Evolutionary conservation across 2,888 invertebrate genomes (phyloP), one percentile per base, ranked within the genome.

Genomic region (Parochlus steinenii): DNA sequence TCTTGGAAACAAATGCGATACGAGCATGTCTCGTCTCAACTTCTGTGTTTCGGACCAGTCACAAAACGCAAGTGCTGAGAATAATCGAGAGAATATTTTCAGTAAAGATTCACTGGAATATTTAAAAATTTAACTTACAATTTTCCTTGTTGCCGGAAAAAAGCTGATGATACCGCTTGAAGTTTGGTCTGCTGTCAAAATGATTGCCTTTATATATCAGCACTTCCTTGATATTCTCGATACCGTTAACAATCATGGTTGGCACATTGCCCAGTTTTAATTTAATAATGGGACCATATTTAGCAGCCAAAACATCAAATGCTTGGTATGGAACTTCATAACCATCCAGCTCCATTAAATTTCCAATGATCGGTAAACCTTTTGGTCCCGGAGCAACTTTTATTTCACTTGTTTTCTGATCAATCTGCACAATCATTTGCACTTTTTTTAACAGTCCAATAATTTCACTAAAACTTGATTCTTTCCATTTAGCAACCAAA

Each of bases 21-120:
- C 60, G 5, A 71, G 53, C 58, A 73, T 64, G 39, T 71, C 67
- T 8, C 74, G 57, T 7, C 73, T 58, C 2, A 56, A 52, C 45
- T 69, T 71, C 44, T 75, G 74, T 1, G 69, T 52, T 10, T 67
- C 64, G 6, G 73, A 73, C 71, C 73, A 75, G 48, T 74, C 65
- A 50, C 73, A 73, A 46, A 75, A 70, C n/a, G 74, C 74, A 43
- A 75, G 53, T 37, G 74, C 74, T 74, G 20, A 18, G 14, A 28
- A 27, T 23, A 22, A n/a, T 8, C n/a, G 19, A 28, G 10, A 20
- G 6, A 20, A 25, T 19, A 30, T 31, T 30, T 7, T 24, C 22
- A 16, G 31, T 33, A 15, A 29, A n/a, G 10, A 19, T 27, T 26
- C 27, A 36, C 23, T 35, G 5, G 33, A 23, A 7, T 19, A 26